Evolutionary conservation across 2,113 vertebrate genomes (phyloP).

Genomic region (Morphnarchus princeps): DNA sequence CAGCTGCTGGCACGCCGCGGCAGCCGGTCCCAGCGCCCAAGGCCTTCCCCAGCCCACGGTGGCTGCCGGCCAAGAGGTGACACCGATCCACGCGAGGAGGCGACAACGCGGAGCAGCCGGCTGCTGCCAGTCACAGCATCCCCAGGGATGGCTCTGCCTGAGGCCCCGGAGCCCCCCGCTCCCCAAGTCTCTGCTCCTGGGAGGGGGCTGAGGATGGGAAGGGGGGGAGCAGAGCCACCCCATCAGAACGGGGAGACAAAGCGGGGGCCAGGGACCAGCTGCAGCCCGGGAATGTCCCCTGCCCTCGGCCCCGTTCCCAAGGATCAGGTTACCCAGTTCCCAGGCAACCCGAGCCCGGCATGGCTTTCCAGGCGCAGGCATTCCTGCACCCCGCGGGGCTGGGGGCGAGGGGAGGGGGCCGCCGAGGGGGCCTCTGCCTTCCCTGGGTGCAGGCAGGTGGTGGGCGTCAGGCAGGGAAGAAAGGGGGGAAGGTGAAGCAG

Average conservation of each 20-base stretch:
- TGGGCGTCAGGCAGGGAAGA: not conserved
- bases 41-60: not conserved
- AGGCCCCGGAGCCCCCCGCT: not conserved
- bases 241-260: slow-evolving; percentile 8
- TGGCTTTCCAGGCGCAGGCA: slow-evolving; percentile 16
- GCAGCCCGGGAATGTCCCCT: slow-evolving; percentile 43
- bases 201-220: not conserved
- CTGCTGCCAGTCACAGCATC: not conserved
- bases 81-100: rapidly evolving
- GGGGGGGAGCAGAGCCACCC: not conserved
- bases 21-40: not conserved
- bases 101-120: not conserved
- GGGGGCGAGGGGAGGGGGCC: slow-evolving; percentile 2
- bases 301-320: slow-evolving; percentile 40
- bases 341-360: slow-evolving; percentile 48
- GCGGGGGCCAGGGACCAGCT: slow-evolving; percentile 30
- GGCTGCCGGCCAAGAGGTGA: not conserved
- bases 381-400: slow-evolving; percentile 27
- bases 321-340: slow-evolving; percentile 66
- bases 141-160: not conserved
- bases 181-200: not conserved
- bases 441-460: not conserved
- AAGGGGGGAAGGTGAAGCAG: not conserved
- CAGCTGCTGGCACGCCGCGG: not conserved
- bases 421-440: not conserved